Conservation (phyloP, 2,888 invertebrate genomes). For the Drosophila crucigera region DNA sequence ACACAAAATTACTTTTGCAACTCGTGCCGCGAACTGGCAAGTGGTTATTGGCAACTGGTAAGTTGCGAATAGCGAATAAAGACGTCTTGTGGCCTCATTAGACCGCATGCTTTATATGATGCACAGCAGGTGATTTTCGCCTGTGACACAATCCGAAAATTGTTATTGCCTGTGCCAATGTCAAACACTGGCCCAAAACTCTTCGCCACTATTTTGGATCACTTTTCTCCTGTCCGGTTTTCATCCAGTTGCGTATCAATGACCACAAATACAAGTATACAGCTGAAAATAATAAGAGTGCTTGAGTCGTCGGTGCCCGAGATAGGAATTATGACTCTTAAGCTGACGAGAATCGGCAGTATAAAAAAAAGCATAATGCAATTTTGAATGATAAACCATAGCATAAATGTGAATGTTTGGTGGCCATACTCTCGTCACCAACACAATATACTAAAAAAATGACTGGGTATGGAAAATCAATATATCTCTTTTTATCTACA, state of each 20-base stretch:
- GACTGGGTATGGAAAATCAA: background rate
- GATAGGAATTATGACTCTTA: background rate
- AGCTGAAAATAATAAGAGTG: background rate
- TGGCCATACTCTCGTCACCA: background rate
- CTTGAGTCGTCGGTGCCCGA: background rate
- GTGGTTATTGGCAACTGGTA: constrained; percentile 11
- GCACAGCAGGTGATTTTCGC: constrained; percentile 46
- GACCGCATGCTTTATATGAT: constrained; percentile 22
- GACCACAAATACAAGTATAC: background rate
- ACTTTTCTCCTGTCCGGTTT: background rate
- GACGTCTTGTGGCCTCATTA: constrained; percentile 61
- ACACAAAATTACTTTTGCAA: constrained; percentile 63
- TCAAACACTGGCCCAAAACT: constrained; percentile 9
- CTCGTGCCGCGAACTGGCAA: constrained; percentile 50
- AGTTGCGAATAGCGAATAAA: constrained; percentile 7
- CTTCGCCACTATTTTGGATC: background rate
- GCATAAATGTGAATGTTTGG: background rate
- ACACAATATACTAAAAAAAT: background rate
- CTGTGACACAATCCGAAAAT: constrained; percentile 13
- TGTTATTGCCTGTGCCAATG: constrained; percentile 14
- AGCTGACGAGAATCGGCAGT: background rate
- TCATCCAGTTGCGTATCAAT: background rate
- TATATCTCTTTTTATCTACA: background rate
- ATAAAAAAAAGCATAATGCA: too few species aligned
- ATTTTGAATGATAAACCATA: background rate